These are phyloP conservation scores for Meganola albula DNA, from an alignment of 2,888 invertebrate genomes.

Conservation along the genomic window DNA sequence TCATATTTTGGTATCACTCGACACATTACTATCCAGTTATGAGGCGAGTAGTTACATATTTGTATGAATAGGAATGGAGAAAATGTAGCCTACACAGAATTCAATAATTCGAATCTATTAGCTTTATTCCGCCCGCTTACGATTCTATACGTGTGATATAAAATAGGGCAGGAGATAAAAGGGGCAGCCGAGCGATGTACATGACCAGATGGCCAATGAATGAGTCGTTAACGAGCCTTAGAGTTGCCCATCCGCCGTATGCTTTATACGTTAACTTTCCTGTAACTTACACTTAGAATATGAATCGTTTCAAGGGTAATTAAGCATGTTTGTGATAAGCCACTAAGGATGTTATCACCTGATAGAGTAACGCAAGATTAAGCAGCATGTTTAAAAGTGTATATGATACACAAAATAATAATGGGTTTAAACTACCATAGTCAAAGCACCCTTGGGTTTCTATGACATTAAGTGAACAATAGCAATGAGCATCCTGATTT, in stretches of 20 bases:
- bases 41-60: too few relatives aligned
- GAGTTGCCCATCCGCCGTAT: slow-evolving; percentile 17
- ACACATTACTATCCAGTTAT: too few relatives aligned
- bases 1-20: slow-evolving; percentile 16
- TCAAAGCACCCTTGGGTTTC: too few relatives aligned
- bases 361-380: neutral
- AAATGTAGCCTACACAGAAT: too few relatives aligned
- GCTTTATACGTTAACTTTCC: slow-evolving; percentile 15
- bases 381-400: too few relatives aligned
- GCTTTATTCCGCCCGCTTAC: neutral
- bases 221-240: slow-evolving; percentile 56
- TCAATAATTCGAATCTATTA: neutral
- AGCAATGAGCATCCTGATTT: too few relatives aligned
- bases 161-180: slow-evolving; percentile 38
- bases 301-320: too few relatives aligned
- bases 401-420: too few relatives aligned
- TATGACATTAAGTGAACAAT: too few relatives aligned
- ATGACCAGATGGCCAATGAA: slow-evolving; percentile 64
- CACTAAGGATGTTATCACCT: neutral
- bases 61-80: neutral
- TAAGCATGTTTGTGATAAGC: slow-evolving; percentile 1
- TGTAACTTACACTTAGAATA: slow-evolving; percentile 13
- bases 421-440: too few relatives aligned
- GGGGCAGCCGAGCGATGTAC: slow-evolving; percentile 37
- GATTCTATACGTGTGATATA: slow-evolving; percentile 9